Base-by-base conservation (phyloP, 2,888 invertebrate species). In the Alsophila aescularia region DNA sequence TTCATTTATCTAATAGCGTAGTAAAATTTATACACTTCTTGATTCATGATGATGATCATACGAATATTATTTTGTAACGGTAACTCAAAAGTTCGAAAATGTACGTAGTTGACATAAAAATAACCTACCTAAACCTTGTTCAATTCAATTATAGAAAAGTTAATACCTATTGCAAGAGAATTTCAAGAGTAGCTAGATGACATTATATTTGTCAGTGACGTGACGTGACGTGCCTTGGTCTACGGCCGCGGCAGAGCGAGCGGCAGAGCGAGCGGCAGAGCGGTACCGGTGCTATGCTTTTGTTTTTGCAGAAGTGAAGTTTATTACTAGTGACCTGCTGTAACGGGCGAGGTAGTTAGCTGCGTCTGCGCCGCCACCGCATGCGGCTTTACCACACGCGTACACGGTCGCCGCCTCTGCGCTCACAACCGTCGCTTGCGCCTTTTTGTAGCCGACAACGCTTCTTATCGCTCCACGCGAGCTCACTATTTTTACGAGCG, bases 401-500 rank as follows among this genome's bases (percentile, higher is more conserved):
- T 9, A 18, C 24, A 52, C 2, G 16, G 44, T 27, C 29, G 37
- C 13, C 12, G 15, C 18, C 18, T 2, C 9, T 18, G 10, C 40
- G 13, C 13, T 8, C 27, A 16, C 21, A 6, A 6, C 7, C 35
- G 27, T 15, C 31, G 13, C 36, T 36, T 53, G 41, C n/a, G 29
- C 9, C 53, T 15, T 47, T 53, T 42, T 36, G 18, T 15, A 48
- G 16, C 16, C 42, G 39, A 42, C 32, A 14, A 7, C 31, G 21
- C 21, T 58, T 59, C 66, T 79, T 79, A 79, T 78, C 79, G 71
- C 69, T 59, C 47, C 56, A 59, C 58, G 67, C 63, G 67, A 53
- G 68, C 64, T 66, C 68, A 75, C 63, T 60, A 69, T 72, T 77
- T 75, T 76, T 71, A 73, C 74, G 65, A 63, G 60, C 66, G 51